Evolutionary conservation across 2,113 vertebrate genomes (phyloP).

Genomic region (Corythornis vintsioides): DNA sequence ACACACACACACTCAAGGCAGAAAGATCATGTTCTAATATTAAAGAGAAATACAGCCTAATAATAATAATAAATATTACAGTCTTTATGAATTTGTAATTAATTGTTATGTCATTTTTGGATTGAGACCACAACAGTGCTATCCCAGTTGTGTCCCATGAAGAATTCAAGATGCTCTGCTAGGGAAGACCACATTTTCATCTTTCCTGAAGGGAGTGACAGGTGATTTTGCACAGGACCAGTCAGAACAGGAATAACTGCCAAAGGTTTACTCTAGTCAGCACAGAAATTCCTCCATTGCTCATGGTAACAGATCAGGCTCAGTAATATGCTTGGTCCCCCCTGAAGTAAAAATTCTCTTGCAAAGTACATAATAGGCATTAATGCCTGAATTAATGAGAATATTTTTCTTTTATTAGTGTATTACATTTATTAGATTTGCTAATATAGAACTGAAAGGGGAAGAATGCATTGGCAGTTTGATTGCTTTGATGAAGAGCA

Average conservation of each 20-base stretch:
- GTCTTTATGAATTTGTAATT: background rate
- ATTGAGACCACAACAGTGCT: background rate
- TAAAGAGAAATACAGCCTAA: background rate
- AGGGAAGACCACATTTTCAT: background rate
- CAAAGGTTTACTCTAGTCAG: background rate
- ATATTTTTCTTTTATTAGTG: background rate
- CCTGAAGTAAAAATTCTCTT: background rate
- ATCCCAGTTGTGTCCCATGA: background rate
- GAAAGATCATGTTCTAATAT: background rate
- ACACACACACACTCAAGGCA: background rate
- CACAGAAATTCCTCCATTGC: background rate
- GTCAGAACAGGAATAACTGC: background rate
- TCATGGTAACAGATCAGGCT: background rate
- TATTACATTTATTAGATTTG: background rate
- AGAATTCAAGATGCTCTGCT: background rate
- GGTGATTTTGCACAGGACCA: background rate
- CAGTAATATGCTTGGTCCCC: background rate
- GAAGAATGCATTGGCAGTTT: background rate
- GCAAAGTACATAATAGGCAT: background rate
- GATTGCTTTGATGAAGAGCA: background rate
- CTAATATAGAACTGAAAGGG: background rate
- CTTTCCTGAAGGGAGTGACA: background rate
- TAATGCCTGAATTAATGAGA: background rate
- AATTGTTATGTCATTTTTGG: background rate
- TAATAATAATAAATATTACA: background rate